Conservation (phyloP, 2,113 vertebrate genomes). For the Murina feae region DNA sequence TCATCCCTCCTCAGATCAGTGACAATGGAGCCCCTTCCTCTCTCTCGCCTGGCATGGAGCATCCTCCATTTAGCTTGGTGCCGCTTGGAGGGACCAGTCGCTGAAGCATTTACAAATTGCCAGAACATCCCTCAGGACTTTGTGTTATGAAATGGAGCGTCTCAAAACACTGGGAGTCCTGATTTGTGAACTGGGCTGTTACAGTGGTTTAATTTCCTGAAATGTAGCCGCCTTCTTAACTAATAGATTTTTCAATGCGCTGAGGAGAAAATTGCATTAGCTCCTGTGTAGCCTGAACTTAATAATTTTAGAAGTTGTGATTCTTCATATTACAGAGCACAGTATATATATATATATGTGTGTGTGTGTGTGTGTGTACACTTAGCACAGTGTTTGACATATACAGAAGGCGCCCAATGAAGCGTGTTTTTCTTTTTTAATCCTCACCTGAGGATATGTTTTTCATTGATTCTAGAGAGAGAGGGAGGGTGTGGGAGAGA, state of each 20-base stretch:
- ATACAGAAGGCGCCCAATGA: neutral
- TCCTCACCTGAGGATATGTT: neutral
- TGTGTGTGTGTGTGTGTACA: too few species aligned
- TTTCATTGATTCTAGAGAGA: neutral
- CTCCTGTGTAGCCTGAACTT: constrained; percentile 49
- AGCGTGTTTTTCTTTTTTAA: neutral
- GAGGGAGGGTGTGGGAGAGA: neutral
- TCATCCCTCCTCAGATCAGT: neutral
- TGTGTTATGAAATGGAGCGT: constrained; percentile 19
- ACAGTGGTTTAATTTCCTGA: constrained; percentile 64
- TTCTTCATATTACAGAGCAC: constrained; percentile 1
- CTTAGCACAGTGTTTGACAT: neutral
- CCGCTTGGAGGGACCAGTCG: neutral
- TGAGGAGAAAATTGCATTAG: constrained; percentile 62
- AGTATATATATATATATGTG: neutral
- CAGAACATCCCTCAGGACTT: constrained; percentile 8
- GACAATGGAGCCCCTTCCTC: neutral
- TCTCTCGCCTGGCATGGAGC: neutral
- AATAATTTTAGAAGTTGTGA: constrained; percentile 46
- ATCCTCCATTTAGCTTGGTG: neutral
- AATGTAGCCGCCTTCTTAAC: constrained; percentile 41
- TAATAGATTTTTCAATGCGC: constrained; percentile 63
- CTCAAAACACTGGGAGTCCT: constrained; percentile 39
- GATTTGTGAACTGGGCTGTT: constrained; percentile 55
- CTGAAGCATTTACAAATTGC: neutral